Base-by-base conservation (phyloP, 1,140 invertebrate species). In the Acromyrmex echinatior region DNA sequence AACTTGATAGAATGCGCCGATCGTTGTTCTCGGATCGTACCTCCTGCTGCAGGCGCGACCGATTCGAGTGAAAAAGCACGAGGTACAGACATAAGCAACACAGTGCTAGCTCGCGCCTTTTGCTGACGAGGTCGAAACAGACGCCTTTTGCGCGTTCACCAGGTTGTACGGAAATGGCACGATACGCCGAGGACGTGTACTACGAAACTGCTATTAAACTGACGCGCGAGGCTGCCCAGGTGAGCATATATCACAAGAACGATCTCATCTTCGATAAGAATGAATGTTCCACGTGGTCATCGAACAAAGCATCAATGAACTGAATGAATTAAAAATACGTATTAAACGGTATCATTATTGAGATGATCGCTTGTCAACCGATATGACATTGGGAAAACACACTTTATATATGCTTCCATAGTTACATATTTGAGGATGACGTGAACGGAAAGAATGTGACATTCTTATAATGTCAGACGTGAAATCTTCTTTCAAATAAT, bases 131-230 rank as follows among this genome's bases (percentile, higher is more conserved):
- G 53, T 84, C 79, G 80, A 25, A 16, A 25, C 16, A 39, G 78
- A 25, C 65, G 60, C 28, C 28, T 2, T 79, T 49, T 9, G 51
- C 35, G 65, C 31, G 39, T 88, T 91, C 28, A 82, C 53, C 56
- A 53, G 63, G 62, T 86, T 63, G 25, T 16, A n/a, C 28, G 0
- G 39, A 81, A 80, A 91, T 91, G 90, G 88, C 90, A 49, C 80
- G 86, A 12, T 86, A 89, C 74, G 58, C 53, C 7, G 92, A 92
- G 62, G 95, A 96, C 71, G 92, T 94, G 28, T 97, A 96, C 90
- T 96, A 96, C 71, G 95, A 96, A 51, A 92, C 95, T 35, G 96
- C 95, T 4, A 93, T 96, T 85, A 94, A 95, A 87, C 88, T 96
- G 66, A 93, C 94, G 14, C 94, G 95, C 66, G 93, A 96, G 88